Percentiles rank a stretch among this genome's conserved stretches.
Conservation (phyloP, 2,797 vertebrate species). For the Ciconia nigra region DNA sequence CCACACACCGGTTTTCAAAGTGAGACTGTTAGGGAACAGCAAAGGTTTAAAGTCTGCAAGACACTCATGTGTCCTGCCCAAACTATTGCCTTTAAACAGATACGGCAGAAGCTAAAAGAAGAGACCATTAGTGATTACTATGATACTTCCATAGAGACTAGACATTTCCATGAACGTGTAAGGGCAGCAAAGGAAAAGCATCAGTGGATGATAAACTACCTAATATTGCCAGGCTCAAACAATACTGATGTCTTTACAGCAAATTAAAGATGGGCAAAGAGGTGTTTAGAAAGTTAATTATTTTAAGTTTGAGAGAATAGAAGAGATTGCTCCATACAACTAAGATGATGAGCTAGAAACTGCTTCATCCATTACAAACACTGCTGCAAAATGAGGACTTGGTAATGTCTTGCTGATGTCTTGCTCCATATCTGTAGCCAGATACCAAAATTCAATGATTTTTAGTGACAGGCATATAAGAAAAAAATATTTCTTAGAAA, state of each 20-base stretch:
- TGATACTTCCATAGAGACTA: background rate
- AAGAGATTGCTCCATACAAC: background rate
- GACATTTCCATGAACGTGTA: background rate
- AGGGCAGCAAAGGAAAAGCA: background rate
- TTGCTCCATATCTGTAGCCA: background rate
- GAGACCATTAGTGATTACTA: background rate
- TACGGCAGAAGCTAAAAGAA: background rate
- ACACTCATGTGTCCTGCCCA: background rate
- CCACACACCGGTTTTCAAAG: background rate
- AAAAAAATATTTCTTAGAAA: background rate
- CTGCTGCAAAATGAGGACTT: background rate
- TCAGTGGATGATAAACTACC: background rate
- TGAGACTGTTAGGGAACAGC: background rate
- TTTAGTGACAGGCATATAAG: background rate
- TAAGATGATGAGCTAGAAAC: background rate
- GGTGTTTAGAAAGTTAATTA: background rate
- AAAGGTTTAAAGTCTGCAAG: background rate
- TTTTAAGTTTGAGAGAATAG: background rate
- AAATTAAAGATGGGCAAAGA: background rate
- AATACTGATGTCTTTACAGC: background rate
- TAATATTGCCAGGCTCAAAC: background rate
- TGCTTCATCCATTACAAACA: background rate
- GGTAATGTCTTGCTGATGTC: background rate
- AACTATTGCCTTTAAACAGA: background rate
- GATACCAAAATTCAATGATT: background rate